Evolutionary conservation across 2,888 invertebrate species (phyloP).

Genomic region (Folsomia candida): DNA sequence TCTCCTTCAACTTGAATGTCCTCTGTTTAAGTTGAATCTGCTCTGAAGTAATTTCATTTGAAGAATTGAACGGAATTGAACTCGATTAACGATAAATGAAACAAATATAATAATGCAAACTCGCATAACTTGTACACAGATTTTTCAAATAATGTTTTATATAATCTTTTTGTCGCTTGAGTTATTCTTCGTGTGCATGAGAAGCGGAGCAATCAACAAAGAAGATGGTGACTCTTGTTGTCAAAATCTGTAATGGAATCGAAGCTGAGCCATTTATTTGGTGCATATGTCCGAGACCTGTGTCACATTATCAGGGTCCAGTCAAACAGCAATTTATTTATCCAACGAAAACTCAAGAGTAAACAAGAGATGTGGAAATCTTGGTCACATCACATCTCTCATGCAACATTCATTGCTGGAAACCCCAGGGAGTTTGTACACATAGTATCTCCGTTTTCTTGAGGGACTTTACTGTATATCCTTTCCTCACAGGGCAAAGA

Average conservation of each 20-base stretch:
- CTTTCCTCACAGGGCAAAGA: neutral
- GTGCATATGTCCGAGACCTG: neutral
- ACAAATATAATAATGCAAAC: neutral
- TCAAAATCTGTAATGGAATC: neutral
- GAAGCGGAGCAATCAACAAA: neutral
- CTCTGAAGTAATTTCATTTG: neutral
- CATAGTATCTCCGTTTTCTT: neutral
- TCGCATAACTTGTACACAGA: neutral
- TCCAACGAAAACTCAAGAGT: neutral
- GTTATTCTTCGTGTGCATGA: neutral
- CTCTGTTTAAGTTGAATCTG: neutral
- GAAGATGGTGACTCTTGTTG: no score
- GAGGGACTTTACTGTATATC: neutral
- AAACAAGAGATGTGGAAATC: neutral
- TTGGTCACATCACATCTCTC: neutral
- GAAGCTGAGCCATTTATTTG: neutral
- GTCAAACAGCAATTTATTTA: neutral
- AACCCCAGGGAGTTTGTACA: neutral
- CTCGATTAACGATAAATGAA: neutral
- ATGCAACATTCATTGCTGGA: constrained; percentile 15
- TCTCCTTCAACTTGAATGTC: neutral
- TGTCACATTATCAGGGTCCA: neutral
- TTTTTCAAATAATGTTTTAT: neutral
- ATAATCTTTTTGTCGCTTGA: neutral
- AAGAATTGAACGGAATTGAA: neutral